phyloP scores from a whole-genome alignment of 1,140 invertebrate species.

The Macrobrachium nipponense region DNA sequence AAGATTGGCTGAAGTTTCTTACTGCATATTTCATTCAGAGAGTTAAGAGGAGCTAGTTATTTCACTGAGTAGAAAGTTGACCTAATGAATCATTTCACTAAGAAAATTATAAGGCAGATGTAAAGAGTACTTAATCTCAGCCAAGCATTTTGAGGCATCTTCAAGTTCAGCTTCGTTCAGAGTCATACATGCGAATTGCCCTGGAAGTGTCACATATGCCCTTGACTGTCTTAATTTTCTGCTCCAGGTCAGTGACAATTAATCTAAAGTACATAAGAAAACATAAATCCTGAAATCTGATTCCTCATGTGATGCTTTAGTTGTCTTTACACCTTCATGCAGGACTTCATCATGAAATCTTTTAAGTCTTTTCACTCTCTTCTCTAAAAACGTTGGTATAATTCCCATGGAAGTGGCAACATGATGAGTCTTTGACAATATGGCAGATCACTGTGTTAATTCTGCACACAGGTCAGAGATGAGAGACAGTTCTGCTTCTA shows the following conservation, averaged over 20 bases:
- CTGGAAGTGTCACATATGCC: no score
- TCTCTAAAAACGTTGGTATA: conserved; percentile 26
- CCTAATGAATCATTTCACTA: conserved; percentile 21
- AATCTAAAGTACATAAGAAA: conserved; percentile 26
- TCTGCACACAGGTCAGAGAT: conserved; percentile 20
- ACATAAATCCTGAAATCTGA: conserved; percentile 29
- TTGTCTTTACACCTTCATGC: conserved; percentile 12
- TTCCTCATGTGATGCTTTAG: conserved; percentile 13
- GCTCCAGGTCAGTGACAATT: conserved; percentile 28
- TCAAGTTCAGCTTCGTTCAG: conserved; percentile 19
- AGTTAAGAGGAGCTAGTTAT: conserved; percentile 19
- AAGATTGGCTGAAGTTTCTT: conserved; percentile 27
- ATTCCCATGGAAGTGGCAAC: conserved; percentile 27
- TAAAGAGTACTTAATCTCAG: conserved; percentile 21
- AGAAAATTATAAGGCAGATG: conserved; percentile 23
- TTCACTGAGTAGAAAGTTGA: conserved; percentile 21
- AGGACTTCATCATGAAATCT: conserved; percentile 14
- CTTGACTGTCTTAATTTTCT: conserved; percentile 1
- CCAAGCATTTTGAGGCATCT: neutral
- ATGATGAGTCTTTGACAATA: conserved; percentile 15
- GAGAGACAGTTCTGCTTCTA: conserved; percentile 27
- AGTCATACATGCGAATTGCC: conserved; percentile 15
- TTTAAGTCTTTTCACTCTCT: conserved; percentile 12
- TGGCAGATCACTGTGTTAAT: conserved; percentile 18
- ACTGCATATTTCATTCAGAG: conserved; percentile 25